Evolutionary conservation across 2,888 invertebrate genomes (phyloP).

Genomic region (Elysia crispata): DNA sequence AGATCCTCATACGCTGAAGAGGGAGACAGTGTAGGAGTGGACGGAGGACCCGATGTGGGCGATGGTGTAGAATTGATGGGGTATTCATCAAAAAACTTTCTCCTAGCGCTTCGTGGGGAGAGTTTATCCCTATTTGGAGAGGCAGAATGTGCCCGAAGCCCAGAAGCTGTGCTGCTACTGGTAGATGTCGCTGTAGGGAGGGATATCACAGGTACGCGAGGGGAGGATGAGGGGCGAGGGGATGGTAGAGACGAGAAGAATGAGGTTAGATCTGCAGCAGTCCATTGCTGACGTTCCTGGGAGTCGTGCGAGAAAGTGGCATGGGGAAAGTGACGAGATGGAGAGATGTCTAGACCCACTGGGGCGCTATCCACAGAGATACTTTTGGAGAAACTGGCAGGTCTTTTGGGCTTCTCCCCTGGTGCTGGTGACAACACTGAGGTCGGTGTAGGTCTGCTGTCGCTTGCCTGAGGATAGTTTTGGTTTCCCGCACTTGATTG

Average conservation of each 20-base stretch:
- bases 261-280: slow-evolving; percentile 26
- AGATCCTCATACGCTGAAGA: slow-evolving; percentile 54
- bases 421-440: background rate
- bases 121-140: slow-evolving; percentile 57
- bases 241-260: slow-evolving; percentile 29
- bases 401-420: slow-evolving; percentile 50
- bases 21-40: background rate
- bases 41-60: background rate
- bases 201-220: background rate
- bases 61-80: slow-evolving; percentile 21
- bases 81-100: slow-evolving; percentile 64
- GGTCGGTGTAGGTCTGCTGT: background rate
- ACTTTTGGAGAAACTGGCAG: slow-evolving; percentile 58
- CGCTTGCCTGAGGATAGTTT: background rate
- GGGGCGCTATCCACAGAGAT: slow-evolving; percentile 62
- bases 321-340: slow-evolving; percentile 14
- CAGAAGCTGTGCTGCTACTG: slow-evolving; percentile 5
- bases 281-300: slow-evolving; percentile 48
- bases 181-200: background rate
- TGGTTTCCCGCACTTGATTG: background rate
- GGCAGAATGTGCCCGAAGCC: slow-evolving; percentile 3
- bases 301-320: slow-evolving; percentile 44
- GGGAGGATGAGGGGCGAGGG: slow-evolving; percentile 30
- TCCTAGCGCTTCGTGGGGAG: slow-evolving; percentile 64
- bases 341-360: slow-evolving; percentile 49